Evolutionary conservation across 2,113 vertebrate species (phyloP), one percentile per base, ranked within the genome.

Genomic region (Myotis davidii): DNA sequence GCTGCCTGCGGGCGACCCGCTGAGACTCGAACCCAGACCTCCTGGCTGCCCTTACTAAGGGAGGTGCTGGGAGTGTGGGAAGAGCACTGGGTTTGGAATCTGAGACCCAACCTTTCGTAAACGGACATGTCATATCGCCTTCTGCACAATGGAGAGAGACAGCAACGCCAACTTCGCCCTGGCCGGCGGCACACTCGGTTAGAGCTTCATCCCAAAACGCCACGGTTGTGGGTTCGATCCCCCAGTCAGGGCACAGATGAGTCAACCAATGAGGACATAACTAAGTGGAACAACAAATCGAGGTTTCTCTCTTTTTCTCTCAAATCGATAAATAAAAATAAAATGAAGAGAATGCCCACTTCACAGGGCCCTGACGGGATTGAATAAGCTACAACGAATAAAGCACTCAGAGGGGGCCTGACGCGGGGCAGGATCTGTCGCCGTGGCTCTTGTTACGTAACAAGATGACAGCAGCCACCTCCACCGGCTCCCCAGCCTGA

Each of bases 351-450:
- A 1, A 9, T 6, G 69, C 5, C 69, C 34, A 0, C 29, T 74
- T 67, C 61, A 2, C 20, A 37, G 34, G 2, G 9, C 54, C 20
- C 0, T 6, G 48, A 1, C 3, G 9, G 42, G 56, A 45, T 9
- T 69, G 8, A 88, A 37, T 32, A 69, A 2, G 21, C 13, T 2
- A n/a, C 21, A 73, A 67, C 34, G 0, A 0, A 25, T 20, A 32
- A 48, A 12, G 61, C 27, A 5, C 1, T 37, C 1, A 5, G 50
- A n/a, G 10, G 18, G 5, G 0, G 1, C 39, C 1, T 0, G 78
- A n/a, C 17, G 2, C 20, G 4, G 20, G 54, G 14, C 2, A 27
- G n/a, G 74, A 11, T 6, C 21, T 9, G 2, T 4, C 2, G 0
- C 37, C 25, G 39, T 3, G 13, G 37, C 59, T 14, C 0, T 7